Conservation (phyloP, 2,113 vertebrate species). For the Neodontobutis hainanensis region DNA sequence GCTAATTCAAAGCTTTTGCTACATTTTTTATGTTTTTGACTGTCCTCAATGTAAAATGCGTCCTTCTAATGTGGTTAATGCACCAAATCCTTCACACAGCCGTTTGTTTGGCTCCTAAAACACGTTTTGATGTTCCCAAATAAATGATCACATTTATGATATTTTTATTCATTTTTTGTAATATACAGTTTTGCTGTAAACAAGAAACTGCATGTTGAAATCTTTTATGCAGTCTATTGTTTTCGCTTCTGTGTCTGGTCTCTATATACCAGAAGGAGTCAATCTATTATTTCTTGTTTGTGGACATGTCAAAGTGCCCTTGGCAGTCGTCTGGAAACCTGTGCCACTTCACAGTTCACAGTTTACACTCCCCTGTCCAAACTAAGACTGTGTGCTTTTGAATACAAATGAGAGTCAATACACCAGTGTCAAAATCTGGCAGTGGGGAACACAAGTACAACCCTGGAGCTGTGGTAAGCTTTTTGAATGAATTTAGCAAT, state of each 20-base stretch:
- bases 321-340: constrained; percentile 4
- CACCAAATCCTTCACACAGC: no score
- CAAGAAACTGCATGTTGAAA: background rate
- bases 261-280: background rate
- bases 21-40: no score
- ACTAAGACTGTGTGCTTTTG: background rate
- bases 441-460: background rate
- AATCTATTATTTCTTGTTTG: background rate
- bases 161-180: no score
- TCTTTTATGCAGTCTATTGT: background rate
- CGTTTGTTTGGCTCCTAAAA: no score
- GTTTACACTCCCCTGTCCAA: background rate
- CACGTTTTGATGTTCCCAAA: no score
- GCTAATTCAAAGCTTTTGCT: no score
- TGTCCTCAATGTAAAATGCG: no score
- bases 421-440: background rate
- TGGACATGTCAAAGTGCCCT: constrained; percentile 14
- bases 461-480: background rate
- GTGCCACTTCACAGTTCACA: background rate
- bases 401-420: constrained; percentile 4
- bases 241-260: background rate
- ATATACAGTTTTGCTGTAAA: no score
- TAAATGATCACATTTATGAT: no score
- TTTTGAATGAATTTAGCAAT: no score
- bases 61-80: no score